Conservation (phyloP, 2,888 invertebrate genomes). For the Polymixis lichenea region DNA sequence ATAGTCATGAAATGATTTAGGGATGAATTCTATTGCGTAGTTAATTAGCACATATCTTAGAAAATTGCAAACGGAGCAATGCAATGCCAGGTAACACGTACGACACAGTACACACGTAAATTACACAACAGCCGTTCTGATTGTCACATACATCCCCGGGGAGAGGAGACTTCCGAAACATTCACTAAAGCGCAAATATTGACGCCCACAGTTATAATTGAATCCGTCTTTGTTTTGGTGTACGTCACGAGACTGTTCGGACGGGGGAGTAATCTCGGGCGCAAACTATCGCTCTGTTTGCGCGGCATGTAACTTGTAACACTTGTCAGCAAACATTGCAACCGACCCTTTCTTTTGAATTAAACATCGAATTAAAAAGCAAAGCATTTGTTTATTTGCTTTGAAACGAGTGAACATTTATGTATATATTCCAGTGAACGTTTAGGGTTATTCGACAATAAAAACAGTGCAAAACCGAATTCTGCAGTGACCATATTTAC, state of each 20-base stretch:
- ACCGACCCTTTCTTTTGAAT: conserved; percentile 53
- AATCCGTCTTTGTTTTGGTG: conserved; percentile 57
- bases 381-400: conserved; percentile 38
- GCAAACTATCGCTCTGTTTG: conserved; percentile 58
- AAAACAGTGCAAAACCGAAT: not conserved
- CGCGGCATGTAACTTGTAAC: conserved; percentile 30
- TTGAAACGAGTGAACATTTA: conserved; percentile 3
- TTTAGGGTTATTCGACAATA: not conserved
- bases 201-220: conserved; percentile 59
- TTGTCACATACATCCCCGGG: conserved; percentile 4
- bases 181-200: conserved; percentile 62
- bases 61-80: not conserved
- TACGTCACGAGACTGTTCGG: conserved; percentile 42
- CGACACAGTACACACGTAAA: not conserved
- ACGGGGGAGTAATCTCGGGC: conserved; percentile 57
- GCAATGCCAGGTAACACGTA: not conserved
- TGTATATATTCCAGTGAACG: not conserved
- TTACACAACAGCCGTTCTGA: not conserved
- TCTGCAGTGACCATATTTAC: not conserved
- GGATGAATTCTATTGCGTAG: not conserved
- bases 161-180: conserved; percentile 22
- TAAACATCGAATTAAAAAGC: conserved; percentile 31
- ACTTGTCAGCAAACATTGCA: conserved; percentile 51
- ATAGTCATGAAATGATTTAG: not conserved
- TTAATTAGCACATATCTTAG: not conserved